These are phyloP conservation scores for Campylomormyrus numenius DNA, from an alignment of 2,113 vertebrate species.

Conservation along the genomic window DNA sequence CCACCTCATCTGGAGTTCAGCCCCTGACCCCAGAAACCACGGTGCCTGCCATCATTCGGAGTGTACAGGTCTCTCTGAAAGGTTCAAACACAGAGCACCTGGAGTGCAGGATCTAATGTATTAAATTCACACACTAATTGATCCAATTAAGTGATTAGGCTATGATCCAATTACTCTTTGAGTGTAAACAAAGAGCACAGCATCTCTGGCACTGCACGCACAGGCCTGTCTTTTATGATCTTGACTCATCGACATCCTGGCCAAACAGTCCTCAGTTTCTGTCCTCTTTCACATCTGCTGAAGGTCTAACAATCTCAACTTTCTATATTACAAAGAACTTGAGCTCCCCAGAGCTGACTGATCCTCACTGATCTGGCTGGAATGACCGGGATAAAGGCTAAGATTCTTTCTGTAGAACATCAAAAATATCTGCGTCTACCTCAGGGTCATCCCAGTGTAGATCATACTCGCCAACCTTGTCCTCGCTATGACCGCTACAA, in stretches of 20 bases:
- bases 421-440: not conserved
- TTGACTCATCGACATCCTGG: not conserved
- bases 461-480: not conserved
- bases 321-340: not conserved
- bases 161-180: slow-evolving; percentile 2
- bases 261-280: not conserved
- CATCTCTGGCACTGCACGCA: not conserved
- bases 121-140: not conserved
- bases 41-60: not conserved
- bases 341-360: not conserved
- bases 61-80: not conserved
- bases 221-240: not conserved
- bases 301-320: not conserved
- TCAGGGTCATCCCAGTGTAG: not conserved
- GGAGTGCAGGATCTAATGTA: not conserved
- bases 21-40: not conserved
- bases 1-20: not conserved
- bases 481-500: not conserved
- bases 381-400: not conserved
- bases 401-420: not conserved
- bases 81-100: not conserved
- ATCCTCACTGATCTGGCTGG: not conserved
- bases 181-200: not conserved
- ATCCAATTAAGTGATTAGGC: not conserved
- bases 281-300: not conserved